Evolutionary conservation across 2,888 invertebrate species (phyloP).

Genomic region (Scaptomyza polygonia): DNA sequence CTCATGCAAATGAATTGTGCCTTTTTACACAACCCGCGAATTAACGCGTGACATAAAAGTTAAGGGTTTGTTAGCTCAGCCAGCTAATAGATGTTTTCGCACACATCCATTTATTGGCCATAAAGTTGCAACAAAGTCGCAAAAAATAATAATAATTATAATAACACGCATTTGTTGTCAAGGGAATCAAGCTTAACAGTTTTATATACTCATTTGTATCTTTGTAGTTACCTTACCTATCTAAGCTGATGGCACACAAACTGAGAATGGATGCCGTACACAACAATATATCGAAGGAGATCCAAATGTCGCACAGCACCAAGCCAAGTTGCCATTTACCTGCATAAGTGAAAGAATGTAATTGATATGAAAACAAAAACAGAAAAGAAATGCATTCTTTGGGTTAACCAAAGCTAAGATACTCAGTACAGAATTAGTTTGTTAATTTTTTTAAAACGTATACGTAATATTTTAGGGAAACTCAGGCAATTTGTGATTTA

Average conservation of each 20-base stretch:
- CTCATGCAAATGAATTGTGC: conserved; percentile 47
- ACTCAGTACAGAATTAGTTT: not conserved
- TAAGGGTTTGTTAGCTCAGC: conserved; percentile 26
- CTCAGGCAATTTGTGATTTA: too few species aligned
- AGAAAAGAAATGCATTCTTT: not conserved
- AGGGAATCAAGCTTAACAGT: not conserved
- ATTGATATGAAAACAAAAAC: conserved; percentile 10
- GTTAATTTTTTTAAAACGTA: too few species aligned
- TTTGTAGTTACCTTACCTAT: conserved; percentile 57
- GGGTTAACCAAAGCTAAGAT: not conserved
- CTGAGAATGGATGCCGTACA: conserved; percentile 74
- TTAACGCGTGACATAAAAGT: conserved; percentile 36
- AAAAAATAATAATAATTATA: not conserved
- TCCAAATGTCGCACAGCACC: conserved; percentile 95
- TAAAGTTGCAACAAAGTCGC: not conserved
- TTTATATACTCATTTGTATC: not conserved
- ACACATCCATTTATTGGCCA: conserved; percentile 6
- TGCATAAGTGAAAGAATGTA: conserved; percentile 79
- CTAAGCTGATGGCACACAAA: conserved; percentile 61
- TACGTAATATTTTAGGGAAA: too few species aligned
- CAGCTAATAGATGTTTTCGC: conserved; percentile 2
- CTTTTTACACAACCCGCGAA: conserved; percentile 32
- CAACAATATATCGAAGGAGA: conserved; percentile 95
- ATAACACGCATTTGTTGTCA: not conserved
- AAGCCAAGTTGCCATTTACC: conserved; percentile 95